Evolutionary conservation across 2,797 vertebrate species (phyloP), one percentile per base, ranked within the genome.

Genomic region (Sus cebifrons): DNA sequence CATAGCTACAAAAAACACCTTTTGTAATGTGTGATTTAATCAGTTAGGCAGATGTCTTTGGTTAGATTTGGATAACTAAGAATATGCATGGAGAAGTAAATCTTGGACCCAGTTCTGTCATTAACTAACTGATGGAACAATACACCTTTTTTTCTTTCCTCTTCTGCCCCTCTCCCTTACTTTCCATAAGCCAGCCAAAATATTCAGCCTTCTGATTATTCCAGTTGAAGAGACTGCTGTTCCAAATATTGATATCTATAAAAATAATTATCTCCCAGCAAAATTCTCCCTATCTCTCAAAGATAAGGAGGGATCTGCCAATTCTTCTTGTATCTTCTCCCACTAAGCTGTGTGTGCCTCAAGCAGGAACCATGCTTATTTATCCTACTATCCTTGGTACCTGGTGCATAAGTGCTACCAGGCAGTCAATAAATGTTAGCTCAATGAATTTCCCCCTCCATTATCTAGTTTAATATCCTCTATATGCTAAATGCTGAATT

Each of bases 31-130:
- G 62, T 95, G 82, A 79, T 71, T 86, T 92, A 75, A 96, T 92
- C 88, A 40, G 21, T 32, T 12, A 85, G 97, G 89, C 94, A 96
- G 94, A 29, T 56, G 67, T 91, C 93, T 91, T 67, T 67, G 64
- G 86, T 85, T 92, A 77, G 60, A 92, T 65, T 52, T 83, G 74
- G 25, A 78, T 90, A 92, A 60, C 79, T 56, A 58, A 89, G 78
- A 86, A 73, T 10, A 58, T 0, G 3, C 21, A 44, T 20, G 6
- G 40, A 93, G 52, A 95, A 95, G 84, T 86, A 78, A 64, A 68
- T 60, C 74, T 62, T 89, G 93, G 93, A 91, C 87, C 93, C 84
- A 71, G 89, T 94, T 93, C 87, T 91, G 64, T 36, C 95, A 96
- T 21, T 78, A 78, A 62, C n/a, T 70, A 78, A 82, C 56, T 64